phyloP scores from a whole-genome alignment of 2,888 invertebrate genomes.

The Ptychoptera contaminata region DNA sequence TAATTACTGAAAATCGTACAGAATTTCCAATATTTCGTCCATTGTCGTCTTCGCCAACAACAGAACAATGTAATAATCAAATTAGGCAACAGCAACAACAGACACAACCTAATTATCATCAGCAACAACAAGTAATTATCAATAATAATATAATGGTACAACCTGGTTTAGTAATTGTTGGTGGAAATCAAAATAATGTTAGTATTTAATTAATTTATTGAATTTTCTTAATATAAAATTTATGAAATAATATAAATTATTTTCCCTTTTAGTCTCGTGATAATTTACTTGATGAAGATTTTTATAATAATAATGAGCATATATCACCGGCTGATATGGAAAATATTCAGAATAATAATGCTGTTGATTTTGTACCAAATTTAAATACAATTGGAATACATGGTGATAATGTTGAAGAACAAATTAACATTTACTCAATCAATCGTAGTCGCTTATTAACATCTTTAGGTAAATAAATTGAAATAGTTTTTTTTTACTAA shows the following conservation, averaged over 20 bases:
- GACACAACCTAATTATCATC: not conserved
- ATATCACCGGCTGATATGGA: constrained; percentile 39
- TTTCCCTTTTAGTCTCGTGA: constrained; percentile 2
- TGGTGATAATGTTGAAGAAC: constrained; percentile 7
- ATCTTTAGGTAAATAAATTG: not conserved
- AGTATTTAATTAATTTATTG: not conserved
- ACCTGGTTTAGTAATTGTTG: not conserved
- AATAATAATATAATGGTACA: too few relatives aligned
- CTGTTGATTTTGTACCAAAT: constrained; percentile 32
- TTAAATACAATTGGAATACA: constrained; percentile 12
- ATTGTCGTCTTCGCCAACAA: constrained; percentile 12
- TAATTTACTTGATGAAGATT: constrained; percentile 10
- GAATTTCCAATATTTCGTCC: constrained; percentile 15
- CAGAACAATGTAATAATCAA: constrained; percentile 7
- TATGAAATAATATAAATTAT: not conserved
- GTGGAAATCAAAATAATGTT: constrained; percentile 1
- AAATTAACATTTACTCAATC: constrained; percentile 2
- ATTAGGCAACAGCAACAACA: not conserved
- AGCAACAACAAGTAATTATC: not conserved
- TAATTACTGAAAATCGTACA: constrained; percentile 9
- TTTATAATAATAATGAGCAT: constrained; percentile 39
- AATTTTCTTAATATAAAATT: not conserved
- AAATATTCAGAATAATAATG: constrained; percentile 41
- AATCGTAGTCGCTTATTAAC: constrained; percentile 8
- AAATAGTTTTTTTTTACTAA: not conserved